phyloP scores from a whole-genome alignment of 2,113 vertebrate genomes.

The Tachysurus vachellii region DNA sequence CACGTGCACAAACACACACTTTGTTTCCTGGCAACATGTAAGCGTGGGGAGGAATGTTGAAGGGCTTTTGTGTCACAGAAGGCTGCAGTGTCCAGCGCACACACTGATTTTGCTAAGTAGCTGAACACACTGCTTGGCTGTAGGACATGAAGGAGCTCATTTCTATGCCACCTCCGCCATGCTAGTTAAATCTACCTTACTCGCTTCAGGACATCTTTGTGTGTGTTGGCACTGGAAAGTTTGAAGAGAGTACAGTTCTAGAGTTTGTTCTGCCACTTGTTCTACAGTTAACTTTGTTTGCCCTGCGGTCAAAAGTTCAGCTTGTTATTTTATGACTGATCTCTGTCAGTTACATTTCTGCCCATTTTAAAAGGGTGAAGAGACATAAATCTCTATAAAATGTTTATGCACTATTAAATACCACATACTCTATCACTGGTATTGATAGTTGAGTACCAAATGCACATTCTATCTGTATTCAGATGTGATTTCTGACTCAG shows the following conservation, averaged over 20 bases:
- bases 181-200: conserved; percentile 2
- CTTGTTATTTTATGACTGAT: not conserved
- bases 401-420: not conserved
- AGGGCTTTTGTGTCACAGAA: conserved; percentile 45
- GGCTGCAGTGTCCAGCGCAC: conserved; percentile 32
- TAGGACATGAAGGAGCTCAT: conserved; percentile 4
- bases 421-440: not conserved
- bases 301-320: conserved; percentile 1
- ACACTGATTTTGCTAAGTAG: conserved; percentile 32
- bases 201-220: conserved; percentile 31
- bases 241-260: conserved; percentile 1
- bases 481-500: not conserved
- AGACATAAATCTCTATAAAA: not conserved
- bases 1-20: conserved; percentile 50
- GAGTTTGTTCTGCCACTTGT: not conserved
- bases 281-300: not conserved
- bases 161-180: conserved; percentile 21
- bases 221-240: not conserved
- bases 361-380: not conserved
- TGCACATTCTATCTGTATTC: not conserved
- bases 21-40: conserved; percentile 47
- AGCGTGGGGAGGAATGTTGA: conserved; percentile 48
- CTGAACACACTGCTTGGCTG: conserved; percentile 13
- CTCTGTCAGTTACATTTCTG: not conserved
- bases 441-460: not conserved